Base-by-base conservation (phyloP, 2,797 vertebrate genomes). In the Basileuterus tristriatus region DNA sequence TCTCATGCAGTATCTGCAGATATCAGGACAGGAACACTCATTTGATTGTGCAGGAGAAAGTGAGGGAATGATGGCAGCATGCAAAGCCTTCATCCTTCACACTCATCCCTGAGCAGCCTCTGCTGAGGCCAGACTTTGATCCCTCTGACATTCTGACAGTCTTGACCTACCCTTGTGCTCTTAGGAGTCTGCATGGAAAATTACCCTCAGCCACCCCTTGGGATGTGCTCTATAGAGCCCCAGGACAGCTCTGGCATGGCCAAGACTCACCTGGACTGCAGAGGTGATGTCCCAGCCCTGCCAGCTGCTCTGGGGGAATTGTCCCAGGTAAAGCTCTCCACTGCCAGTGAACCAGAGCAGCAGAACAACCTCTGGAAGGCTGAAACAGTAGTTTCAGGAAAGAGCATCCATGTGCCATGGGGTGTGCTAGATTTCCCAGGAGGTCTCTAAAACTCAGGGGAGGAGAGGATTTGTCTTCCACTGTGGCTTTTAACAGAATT, bases 401-500 rank as follows among this genome's bases (percentile, higher is more conserved):
- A 65, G 62, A 86, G 20, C 58, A 75, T 78, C 50, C 7, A 2
- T 62, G 30, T 78, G 46, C 85, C 26, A 32, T 2, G 17, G 37
- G 27, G 21, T 12, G 7, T 67, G 72, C 37, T 64, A 12, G 29
- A 44, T 87, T 87, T 91, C 59, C 77, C 44, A 56, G 32, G 83
- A 67, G 70, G 43, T 86, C 47, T 68, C 49, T 87, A 32, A 76
- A 8, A 64, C 50, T 60, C 56, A 11, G 71, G 39, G 64, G 41
- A 87, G 32, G 43, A 91, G 43, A 81, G 22, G 62, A 76, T 87
- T 92, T 83, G 56, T 84, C 81, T 90, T 95, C 46, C 56, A 34
- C 32, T 50, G 52, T 0, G 0, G 44, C 52, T 87, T 92, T 95
- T 62, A 83, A 77, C 58, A 49, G n/a, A 29, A 26, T 67, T 49